phyloP scores from a whole-genome alignment of 2,888 invertebrate genomes.

The Eristalis pertinax region DNA sequence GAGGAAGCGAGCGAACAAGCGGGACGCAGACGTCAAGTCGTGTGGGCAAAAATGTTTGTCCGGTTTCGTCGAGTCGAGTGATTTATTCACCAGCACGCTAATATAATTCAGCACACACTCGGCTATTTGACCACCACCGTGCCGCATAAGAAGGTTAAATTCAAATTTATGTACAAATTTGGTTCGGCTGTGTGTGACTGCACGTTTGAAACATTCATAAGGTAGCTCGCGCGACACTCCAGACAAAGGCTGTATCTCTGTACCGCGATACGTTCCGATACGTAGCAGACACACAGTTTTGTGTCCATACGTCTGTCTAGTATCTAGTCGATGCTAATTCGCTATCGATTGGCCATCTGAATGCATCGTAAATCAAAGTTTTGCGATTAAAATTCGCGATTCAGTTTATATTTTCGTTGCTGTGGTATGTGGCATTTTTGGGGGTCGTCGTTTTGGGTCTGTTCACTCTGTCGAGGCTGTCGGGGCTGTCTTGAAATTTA shows the following conservation, averaged over 20 bases:
- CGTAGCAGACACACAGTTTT: not conserved
- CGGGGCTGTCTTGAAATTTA: not conserved
- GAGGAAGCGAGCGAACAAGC: not conserved
- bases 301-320: not conserved
- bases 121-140: conserved; percentile 34
- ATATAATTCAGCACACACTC: conserved; percentile 70
- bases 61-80: conserved; percentile 40
- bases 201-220: conserved; percentile 60
- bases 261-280: too few relatives aligned
- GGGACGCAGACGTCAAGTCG: conserved; percentile 46
- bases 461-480: not conserved
- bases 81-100: conserved; percentile 66
- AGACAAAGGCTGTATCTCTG: conserved; percentile 6
- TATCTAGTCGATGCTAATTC: conserved; percentile 43
- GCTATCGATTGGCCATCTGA: conserved; percentile 61
- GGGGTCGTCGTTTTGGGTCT: not conserved
- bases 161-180: conserved; percentile 64
- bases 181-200: conserved; percentile 46
- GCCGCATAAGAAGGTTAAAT: conserved; percentile 49
- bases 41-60: conserved; percentile 64
- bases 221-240: conserved; percentile 41
- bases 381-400: conserved; percentile 26
- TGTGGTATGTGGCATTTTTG: conserved; percentile 33
- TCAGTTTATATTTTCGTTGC: not conserved
- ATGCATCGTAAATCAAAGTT: conserved; percentile 56